A percentile compares a stretch with the other conserved stretches of the same genome.
Conservation (phyloP, 2,113 vertebrate species). For the Dolichotis patagonum region DNA sequence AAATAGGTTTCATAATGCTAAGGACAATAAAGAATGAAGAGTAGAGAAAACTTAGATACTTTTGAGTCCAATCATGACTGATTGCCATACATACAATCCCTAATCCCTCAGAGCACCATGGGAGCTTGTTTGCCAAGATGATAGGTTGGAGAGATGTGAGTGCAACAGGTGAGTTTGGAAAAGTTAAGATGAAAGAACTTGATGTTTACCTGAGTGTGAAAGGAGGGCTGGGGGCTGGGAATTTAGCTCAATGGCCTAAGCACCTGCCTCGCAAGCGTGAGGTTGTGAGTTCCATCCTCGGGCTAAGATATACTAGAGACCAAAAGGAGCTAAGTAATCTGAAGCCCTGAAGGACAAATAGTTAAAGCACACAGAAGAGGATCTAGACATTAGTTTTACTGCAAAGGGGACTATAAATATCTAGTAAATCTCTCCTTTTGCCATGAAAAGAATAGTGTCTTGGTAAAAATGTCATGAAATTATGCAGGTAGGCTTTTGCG, state of each 20-base stretch:
- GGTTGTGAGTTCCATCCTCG: too few relatives aligned
- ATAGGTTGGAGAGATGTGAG: not conserved
- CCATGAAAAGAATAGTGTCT: not conserved
- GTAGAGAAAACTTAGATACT: not conserved
- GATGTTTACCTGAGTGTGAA: not conserved
- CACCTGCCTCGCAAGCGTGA: too few relatives aligned
- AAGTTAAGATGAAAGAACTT: not conserved
- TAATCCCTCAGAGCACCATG: fast-evolving
- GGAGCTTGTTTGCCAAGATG: not conserved
- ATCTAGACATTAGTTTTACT: not conserved
- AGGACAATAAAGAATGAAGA: not conserved
- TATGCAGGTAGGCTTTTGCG: not conserved
- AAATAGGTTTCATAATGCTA: not conserved
- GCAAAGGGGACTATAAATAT: not conserved
- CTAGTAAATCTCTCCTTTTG: not conserved
- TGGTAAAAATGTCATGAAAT: not conserved
- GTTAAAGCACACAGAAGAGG: not conserved
- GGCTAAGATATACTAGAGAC: not conserved
- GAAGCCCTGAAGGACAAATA: not conserved
- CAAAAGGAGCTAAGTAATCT: not conserved
- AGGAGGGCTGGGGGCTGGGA: too few relatives aligned
- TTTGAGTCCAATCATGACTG: not conserved
- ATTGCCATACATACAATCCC: not conserved
- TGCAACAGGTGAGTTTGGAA: not conserved
- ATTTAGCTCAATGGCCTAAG: too few relatives aligned